Evolutionary conservation across 2,797 vertebrate species (phyloP), one percentile per base, ranked within the genome.

Genomic region (Coregonus ussuriensis): DNA sequence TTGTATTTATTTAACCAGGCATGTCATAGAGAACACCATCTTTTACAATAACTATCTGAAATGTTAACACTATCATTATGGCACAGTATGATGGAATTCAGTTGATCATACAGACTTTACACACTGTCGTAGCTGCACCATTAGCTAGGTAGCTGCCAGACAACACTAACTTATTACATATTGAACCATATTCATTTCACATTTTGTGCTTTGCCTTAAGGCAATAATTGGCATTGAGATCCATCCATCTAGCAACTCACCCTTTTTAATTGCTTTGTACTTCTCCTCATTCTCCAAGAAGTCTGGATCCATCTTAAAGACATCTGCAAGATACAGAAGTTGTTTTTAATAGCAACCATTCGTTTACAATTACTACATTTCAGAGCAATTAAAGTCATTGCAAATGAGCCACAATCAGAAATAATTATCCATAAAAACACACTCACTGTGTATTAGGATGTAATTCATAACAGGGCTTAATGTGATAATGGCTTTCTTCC

Each of bases 241-340:
- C 65, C 29, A 15, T 29, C 29, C 35, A 16, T 7, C 73, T 2
- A 37, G n/a, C 53, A 14, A 47, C 94, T 84, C 87, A 99, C 98
- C 97, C 91, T 92, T 97, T 89, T 97, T 99, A 82, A 99, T 95
- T 7, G 89, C 88, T 91, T 96, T 99, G 89, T 99, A 99, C 85
- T 99, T 99, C 87, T 99, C 98, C 86, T 99, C 98, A 6, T 98
- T 99, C 81, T 98, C 97, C 91, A 95, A 89, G 81, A 98, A 99
- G 89, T 97, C 94, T 0, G 98, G 96, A 92, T 99, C 98, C 97
- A 99, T 84, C 93, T 98, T 99, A 92, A 99, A 99, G 78, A 98
- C 97, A 91, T 99, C 98, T 99, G 90, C 15, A 79, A 62, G 74
- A 65, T 76, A 75, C 72, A 80, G 13, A 85, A 31, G 31, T 67